Conservation (phyloP, 2,888 invertebrate genomes). For the Trypoxylon attenuatum region DNA sequence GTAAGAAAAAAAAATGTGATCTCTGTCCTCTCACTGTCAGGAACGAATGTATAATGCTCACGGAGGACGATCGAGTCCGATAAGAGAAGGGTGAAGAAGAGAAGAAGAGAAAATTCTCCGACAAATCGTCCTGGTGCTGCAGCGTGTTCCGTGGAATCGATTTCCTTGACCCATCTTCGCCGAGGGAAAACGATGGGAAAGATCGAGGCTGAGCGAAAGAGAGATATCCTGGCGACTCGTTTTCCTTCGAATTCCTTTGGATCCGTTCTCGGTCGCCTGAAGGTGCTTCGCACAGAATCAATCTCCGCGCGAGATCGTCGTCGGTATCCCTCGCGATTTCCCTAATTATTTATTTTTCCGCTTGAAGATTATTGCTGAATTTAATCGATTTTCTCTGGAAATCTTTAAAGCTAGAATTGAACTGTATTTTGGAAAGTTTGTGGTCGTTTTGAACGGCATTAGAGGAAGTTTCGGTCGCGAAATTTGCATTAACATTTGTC, state of each 20-base stretch:
- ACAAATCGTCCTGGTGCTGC: constrained; percentile 1
- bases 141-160: neutral
- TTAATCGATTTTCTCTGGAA: too few relatives aligned
- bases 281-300: constrained; percentile 44
- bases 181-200: neutral
- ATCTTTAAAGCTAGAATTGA: too few relatives aligned
- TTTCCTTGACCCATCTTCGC: neutral
- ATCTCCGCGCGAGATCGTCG: too few relatives aligned
- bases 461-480: too few relatives aligned
- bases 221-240: neutral
- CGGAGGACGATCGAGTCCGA: neutral
- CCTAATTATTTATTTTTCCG: too few relatives aligned
- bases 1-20: neutral
- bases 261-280: too few relatives aligned
- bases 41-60: neutral
- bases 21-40: neutral
- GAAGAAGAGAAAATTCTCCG: neutral
- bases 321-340: too few relatives aligned
- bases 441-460: too few relatives aligned
- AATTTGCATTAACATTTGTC: too few relatives aligned
- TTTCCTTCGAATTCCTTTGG: constrained; percentile 1
- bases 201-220: constrained; percentile 1
- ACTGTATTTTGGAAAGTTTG: too few relatives aligned
- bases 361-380: too few relatives aligned
- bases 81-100: neutral